Percentiles rank a stretch among this genome's conserved stretches.
Evolutionary conservation across 1,140 invertebrate species (phyloP).

Genomic region (Drosophila kurseongensis): DNA sequence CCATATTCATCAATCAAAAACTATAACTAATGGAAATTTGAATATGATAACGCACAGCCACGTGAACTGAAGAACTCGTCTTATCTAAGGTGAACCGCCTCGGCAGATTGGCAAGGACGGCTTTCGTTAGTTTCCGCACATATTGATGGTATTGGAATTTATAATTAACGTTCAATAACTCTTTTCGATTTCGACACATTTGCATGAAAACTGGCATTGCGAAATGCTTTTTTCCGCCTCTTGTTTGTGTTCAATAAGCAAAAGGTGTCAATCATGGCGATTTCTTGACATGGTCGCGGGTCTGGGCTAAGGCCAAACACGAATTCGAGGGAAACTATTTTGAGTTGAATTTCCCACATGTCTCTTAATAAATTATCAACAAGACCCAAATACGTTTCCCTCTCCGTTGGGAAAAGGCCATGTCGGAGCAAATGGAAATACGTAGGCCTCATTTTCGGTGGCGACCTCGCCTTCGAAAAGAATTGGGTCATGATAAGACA

Average conservation of each 20-base stretch:
- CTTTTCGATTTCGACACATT: conserved; percentile 56
- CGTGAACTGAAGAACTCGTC: conserved; percentile 41
- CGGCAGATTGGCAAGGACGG: conserved; percentile 53
- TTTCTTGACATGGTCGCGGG: conserved; percentile 47
- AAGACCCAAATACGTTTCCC: conserved; percentile 61
- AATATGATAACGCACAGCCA: conserved; percentile 50
- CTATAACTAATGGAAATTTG: conserved; percentile 34
- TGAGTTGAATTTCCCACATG: conserved; percentile 50
- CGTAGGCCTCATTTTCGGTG: conserved; percentile 51
- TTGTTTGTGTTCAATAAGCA: conserved; percentile 49
- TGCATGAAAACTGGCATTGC: conserved; percentile 34
- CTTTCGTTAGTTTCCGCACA: conserved; percentile 44
- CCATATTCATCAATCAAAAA: conserved; percentile 56
- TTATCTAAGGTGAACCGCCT: conserved; percentile 69
- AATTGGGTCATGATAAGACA: conserved; percentile 60
- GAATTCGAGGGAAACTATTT: conserved; percentile 49
- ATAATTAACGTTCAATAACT: conserved; percentile 79
- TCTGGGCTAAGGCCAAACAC: conserved; percentile 64
- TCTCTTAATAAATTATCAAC: conserved; percentile 58
- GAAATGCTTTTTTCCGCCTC: conserved; percentile 35
- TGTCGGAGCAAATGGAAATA: conserved; percentile 46
- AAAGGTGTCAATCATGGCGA: conserved; percentile 70
- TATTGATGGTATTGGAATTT: conserved; percentile 69
- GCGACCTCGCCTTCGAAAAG: conserved; percentile 52
- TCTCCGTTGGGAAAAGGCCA: conserved; percentile 58